Evolutionary conservation across 2,113 vertebrate genomes (phyloP), one percentile per base, ranked within the genome.

Genomic region (Carollia perspicillata): DNA sequence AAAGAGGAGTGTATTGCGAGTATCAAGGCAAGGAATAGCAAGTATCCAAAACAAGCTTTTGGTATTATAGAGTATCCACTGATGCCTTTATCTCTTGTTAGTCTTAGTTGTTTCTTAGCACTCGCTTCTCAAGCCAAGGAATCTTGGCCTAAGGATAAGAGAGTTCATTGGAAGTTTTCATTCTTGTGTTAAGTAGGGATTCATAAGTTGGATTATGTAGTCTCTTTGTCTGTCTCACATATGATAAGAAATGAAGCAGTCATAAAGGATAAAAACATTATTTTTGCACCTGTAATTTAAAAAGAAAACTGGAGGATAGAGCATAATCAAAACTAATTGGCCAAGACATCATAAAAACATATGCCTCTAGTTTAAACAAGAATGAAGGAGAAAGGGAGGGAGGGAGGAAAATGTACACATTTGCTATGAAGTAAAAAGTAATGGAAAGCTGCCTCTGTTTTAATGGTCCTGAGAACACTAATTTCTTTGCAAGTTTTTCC

Each of bases 201-300:
- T 84, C 49, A 47, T 68, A 90, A 93, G 13, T 44, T 93, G 69
- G 37, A 84, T 77, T 92, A 53, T 81, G 49, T 47, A 77, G 87
- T n/a, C 51, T 90, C 12, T 90, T 66, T 66, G 44, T 85, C 83
- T 66, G 44, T 85, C 83, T 60, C n/a, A 96, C 28, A 42, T 23
- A 60, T 26, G 20, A 60, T 87, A 37, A 92, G 89, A 88, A 91
- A 40, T 79, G 55, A 84, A 74, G 23, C 72, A 78, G 17, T 83
- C 30, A 90, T 28, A 77, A 75, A 89, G 51, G 44, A 58, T 49
- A 37, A 94, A 94, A 72, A 22, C 11, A 35, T 49, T 42, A 84
- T 55, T 96, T 94, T 86, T 92, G 40, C 84, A 26, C 37, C 71
- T 95, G 4, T 84, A 81, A 88, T 69, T 96, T n/a, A 72, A 90